phyloP scores from a whole-genome alignment of 2,113 vertebrate species.

The Crotalus viridis region DNA sequence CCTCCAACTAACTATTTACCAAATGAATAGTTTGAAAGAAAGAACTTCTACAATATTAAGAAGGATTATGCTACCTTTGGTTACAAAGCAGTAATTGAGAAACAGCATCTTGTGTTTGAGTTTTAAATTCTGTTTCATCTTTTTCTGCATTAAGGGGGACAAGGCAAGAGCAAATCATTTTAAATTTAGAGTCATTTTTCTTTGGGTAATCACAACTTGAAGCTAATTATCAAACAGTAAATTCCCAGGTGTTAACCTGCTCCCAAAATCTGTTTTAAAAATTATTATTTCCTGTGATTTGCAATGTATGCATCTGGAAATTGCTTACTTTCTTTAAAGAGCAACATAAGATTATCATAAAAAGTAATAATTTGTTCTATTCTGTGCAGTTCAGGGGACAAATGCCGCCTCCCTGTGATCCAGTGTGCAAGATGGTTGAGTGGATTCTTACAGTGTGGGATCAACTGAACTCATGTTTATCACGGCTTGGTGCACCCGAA shows the following conservation, averaged over 20 bases:
- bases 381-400: conserved; percentile 76
- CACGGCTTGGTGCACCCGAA: conserved; percentile 86
- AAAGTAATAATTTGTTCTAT: conserved; percentile 5
- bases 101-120: neutral
- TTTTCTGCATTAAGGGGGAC: neutral
- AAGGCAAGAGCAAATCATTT: neutral
- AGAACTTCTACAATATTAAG: neutral
- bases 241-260: too few relatives aligned
- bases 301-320: neutral
- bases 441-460: conserved; percentile 89
- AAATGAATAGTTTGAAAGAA: neutral
- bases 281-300: neutral
- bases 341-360: conserved; percentile 56
- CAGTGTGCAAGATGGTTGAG: conserved; percentile 74
- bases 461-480: conserved; percentile 90
- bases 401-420: conserved; percentile 73
- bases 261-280: neutral
- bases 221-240: neutral
- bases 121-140: neutral
- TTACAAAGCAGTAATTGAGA: neutral
- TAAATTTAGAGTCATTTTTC: neutral
- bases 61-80: neutral
- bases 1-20: neutral
- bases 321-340: conserved; percentile 31
- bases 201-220: neutral